Evolutionary conservation across 1,140 invertebrate species (phyloP).

Genomic region (Ericerus pela): DNA sequence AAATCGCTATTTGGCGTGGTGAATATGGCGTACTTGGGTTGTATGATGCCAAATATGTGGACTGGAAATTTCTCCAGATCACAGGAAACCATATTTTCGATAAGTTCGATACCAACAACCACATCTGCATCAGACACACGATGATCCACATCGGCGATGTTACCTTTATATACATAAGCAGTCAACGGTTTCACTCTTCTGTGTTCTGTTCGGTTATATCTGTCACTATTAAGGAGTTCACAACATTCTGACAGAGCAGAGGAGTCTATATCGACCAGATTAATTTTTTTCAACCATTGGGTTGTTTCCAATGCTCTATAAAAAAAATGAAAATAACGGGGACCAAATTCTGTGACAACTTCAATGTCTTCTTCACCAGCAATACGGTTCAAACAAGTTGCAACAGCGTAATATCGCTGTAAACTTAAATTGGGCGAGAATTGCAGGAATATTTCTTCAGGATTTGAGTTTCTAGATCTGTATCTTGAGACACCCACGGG

Average conservation of each 20-base stretch:
- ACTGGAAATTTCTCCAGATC: not conserved
- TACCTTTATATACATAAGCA: not conserved
- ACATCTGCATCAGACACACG: not conserved
- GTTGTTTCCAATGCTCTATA: not conserved
- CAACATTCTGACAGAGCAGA: not conserved
- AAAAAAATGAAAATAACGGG: not conserved
- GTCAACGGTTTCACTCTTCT: not conserved
- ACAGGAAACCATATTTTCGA: not conserved
- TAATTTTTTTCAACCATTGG: not conserved
- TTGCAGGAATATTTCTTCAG: too few relatives aligned
- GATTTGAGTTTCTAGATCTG: too few relatives aligned
- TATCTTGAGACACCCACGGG: too few relatives aligned
- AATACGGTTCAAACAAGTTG: not conserved
- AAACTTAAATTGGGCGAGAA: not conserved
- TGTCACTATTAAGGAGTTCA: not conserved
- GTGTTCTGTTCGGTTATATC: not conserved
- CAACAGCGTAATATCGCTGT: not conserved
- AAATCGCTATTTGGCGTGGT: slow-evolving; percentile 1
- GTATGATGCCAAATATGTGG: not conserved
- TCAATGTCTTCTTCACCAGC: not conserved
- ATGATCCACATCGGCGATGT: not conserved
- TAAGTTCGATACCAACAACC: not conserved
- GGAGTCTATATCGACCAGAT: not conserved
- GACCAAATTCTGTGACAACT: not conserved
- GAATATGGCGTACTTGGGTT: not conserved